Evolutionary conservation across 2,888 invertebrate genomes (phyloP).

Genomic region (Plagodis pulveraria): DNA sequence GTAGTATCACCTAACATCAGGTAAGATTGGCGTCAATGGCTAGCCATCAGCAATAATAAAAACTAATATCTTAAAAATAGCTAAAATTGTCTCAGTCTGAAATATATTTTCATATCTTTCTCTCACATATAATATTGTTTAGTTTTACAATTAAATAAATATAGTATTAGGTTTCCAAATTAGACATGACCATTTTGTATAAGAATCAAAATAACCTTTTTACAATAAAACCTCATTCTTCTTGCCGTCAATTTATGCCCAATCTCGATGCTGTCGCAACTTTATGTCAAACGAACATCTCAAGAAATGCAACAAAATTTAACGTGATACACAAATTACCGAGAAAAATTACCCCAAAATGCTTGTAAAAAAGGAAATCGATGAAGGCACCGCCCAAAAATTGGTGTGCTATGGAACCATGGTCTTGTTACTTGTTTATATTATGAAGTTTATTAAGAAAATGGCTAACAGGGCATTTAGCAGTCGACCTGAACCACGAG

Average conservation of each 20-base stretch:
- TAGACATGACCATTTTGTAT: too few relatives aligned
- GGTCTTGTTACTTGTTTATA: slow-evolving; percentile 47
- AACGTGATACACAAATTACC: slow-evolving; percentile 14
- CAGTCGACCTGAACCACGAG: slow-evolving; percentile 1
- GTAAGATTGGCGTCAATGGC: too few relatives aligned
- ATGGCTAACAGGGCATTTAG: slow-evolving; percentile 28
- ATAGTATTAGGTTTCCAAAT: too few relatives aligned
- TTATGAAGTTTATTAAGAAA: slow-evolving; percentile 49
- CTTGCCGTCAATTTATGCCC: neutral
- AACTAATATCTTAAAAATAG: too few relatives aligned
- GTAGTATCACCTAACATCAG: too few relatives aligned
- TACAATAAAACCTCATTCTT: neutral
- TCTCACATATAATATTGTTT: too few relatives aligned
- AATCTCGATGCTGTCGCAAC: neutral
- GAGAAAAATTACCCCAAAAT: slow-evolving; percentile 41
- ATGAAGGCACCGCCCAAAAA: slow-evolving; percentile 44
- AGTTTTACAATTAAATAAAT: too few relatives aligned
- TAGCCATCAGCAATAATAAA: too few relatives aligned
- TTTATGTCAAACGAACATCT: neutral
- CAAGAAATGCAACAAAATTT: slow-evolving; percentile 16
- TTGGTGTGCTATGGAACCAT: slow-evolving; percentile 49
- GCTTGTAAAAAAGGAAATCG: slow-evolving; percentile 53
- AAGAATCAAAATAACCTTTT: too few relatives aligned
- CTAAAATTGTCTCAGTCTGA: too few relatives aligned
- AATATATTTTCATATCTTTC: too few relatives aligned